phyloP scores from a whole-genome alignment of 2,888 invertebrate species.

The Harpagoxenus sublaevis region DNA sequence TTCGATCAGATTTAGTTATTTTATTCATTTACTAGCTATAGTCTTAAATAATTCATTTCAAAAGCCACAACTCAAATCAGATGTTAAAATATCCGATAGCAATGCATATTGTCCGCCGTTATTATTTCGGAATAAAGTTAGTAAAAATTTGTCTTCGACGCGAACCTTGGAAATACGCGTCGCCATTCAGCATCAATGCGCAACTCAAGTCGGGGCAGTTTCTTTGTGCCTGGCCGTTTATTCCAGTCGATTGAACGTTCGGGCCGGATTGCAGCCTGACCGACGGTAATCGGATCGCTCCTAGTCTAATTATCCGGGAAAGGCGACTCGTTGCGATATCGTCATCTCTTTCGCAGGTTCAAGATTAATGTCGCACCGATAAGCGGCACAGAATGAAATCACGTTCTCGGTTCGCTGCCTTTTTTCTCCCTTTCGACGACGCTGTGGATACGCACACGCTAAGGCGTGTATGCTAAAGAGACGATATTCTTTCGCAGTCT shows the following conservation, averaged over 20 bases:
- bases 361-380: slow-evolving; percentile 53
- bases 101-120: not conserved
- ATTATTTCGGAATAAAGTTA: slow-evolving; percentile 43
- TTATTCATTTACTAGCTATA: not conserved
- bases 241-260: slow-evolving; percentile 70
- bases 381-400: slow-evolving; percentile 2
- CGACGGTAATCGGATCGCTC: slow-evolving; percentile 73
- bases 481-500: slow-evolving; percentile 28
- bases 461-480: slow-evolving; percentile 27
- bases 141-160: slow-evolving; percentile 63
- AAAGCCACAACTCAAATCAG: too few relatives aligned
- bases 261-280: slow-evolving; percentile 48
- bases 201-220: slow-evolving; percentile 28
- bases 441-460: not conserved
- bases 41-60: not conserved
- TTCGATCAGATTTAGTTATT: not conserved
- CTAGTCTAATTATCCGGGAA: slow-evolving; percentile 69
- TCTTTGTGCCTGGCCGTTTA: slow-evolving; percentile 67
- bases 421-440: not conserved
- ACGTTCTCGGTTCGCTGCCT: not conserved
- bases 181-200: slow-evolving; percentile 31
- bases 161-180: slow-evolving; percentile 49
- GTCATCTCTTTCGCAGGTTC: slow-evolving; percentile 26
- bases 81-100: not conserved
- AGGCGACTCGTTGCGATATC: slow-evolving; percentile 26